These are phyloP conservation scores for Myiozetetes cayanensis DNA, from an alignment of 2,113 vertebrate genomes.

Conservation along the genomic window DNA sequence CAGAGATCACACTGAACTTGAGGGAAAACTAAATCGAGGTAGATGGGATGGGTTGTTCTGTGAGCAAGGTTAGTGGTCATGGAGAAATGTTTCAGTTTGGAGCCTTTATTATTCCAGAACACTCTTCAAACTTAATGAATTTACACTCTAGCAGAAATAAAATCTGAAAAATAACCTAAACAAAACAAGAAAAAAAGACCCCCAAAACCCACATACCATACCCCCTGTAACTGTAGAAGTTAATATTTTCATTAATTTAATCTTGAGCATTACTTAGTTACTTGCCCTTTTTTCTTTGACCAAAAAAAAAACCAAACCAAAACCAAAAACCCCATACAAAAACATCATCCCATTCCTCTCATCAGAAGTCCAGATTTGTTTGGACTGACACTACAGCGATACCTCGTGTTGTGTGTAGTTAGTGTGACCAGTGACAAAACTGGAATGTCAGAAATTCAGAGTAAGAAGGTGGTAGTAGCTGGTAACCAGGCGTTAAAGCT, in stretches of 20 bases:
- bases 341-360: neutral
- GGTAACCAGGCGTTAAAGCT: neutral
- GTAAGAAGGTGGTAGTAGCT: neutral
- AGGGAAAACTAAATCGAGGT: neutral
- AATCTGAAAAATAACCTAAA: neutral
- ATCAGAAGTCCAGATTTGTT: neutral
- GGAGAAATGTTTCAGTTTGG: neutral
- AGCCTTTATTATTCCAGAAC: neutral
- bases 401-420: neutral
- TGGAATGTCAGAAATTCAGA: neutral
- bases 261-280: neutral
- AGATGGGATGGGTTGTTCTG: neutral
- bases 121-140: neutral
- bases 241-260: neutral
- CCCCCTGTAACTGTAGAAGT: neutral
- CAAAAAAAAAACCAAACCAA: neutral
- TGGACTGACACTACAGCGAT: accelerated
- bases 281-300: neutral
- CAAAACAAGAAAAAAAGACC: neutral
- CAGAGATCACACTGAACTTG: neutral
- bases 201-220: accelerated
- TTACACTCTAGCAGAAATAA: neutral
- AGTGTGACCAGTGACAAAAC: neutral
- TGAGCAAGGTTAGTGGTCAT: neutral
- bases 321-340: too few relatives aligned